Conservation (phyloP, 2,888 invertebrate genomes). For the Criorhina ranunculi region DNA sequence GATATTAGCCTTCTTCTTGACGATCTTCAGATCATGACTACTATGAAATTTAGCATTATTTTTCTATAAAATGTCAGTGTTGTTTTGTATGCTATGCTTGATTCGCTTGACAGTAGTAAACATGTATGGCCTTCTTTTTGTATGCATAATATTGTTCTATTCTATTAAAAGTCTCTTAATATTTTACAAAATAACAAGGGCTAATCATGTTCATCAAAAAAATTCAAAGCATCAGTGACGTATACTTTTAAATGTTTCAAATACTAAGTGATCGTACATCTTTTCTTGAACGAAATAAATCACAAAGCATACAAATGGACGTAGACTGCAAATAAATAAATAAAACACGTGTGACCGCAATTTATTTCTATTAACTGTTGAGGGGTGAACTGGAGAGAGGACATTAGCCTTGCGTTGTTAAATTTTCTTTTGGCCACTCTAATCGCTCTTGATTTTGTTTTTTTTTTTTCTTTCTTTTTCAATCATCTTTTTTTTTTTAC, state of each 20-base stretch:
- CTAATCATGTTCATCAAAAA: too few species aligned
- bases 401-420: background rate
- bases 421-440: background rate
- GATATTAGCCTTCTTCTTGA: too few species aligned
- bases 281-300: background rate
- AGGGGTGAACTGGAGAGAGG: background rate
- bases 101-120: too few species aligned
- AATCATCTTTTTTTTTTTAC: background rate
- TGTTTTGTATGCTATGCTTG: too few species aligned
- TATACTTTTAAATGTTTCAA: background rate
- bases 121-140: too few species aligned
- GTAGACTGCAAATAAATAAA: conserved; percentile 8
- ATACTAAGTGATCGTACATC: background rate
- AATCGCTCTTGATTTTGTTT: background rate
- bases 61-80: too few species aligned
- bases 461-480: too few species aligned
- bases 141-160: too few species aligned
- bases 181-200: too few species aligned
- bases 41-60: too few species aligned
- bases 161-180: too few species aligned
- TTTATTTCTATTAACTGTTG: background rate
- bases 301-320: background rate
- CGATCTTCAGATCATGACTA: too few species aligned
- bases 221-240: background rate
- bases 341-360: conserved; percentile 29